Conservation (phyloP, 2,113 vertebrate species). For the Noctilio leporinus region DNA sequence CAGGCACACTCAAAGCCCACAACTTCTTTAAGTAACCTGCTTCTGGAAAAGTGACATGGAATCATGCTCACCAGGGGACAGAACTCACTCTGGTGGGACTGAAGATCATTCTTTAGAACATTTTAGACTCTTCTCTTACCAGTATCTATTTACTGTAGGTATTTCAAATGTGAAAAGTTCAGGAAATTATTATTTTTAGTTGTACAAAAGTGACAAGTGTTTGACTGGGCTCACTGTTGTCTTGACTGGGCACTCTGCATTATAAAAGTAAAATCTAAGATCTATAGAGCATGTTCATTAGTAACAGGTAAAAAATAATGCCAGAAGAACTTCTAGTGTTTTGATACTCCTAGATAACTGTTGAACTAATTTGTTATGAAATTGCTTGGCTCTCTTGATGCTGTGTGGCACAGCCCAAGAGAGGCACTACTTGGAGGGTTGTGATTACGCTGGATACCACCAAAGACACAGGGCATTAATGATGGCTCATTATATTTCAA, state of each 20-base stretch:
- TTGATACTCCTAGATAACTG: not conserved
- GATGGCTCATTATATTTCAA: not conserved
- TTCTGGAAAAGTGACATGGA: not conserved
- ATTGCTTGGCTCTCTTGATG: not conserved
- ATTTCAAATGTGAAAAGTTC: not conserved
- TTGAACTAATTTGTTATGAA: not conserved
- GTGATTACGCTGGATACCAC: not conserved
- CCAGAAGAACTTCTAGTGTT: not conserved
- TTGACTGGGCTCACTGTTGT: not conserved
- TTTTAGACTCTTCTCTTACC: not conserved
- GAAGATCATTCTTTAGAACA: not conserved
- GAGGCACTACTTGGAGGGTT: not conserved
- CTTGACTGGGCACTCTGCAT: not conserved
- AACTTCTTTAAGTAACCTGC: fast-evolving
- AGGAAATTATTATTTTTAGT: not conserved
- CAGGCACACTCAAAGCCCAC: not conserved
- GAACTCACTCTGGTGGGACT: no score
- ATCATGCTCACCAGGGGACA: not conserved
- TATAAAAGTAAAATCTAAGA: not conserved
- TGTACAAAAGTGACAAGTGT: not conserved
- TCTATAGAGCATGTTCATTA: not conserved
- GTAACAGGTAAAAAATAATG: not conserved
- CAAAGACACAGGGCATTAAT: not conserved
- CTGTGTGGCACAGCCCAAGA: not conserved
- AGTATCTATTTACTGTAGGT: not conserved